Percentiles rank a stretch among this genome's conserved stretches.
These are phyloP conservation scores for Theretra japonica DNA, from an alignment of 2,888 invertebrate genomes.

Conservation along the genomic window DNA sequence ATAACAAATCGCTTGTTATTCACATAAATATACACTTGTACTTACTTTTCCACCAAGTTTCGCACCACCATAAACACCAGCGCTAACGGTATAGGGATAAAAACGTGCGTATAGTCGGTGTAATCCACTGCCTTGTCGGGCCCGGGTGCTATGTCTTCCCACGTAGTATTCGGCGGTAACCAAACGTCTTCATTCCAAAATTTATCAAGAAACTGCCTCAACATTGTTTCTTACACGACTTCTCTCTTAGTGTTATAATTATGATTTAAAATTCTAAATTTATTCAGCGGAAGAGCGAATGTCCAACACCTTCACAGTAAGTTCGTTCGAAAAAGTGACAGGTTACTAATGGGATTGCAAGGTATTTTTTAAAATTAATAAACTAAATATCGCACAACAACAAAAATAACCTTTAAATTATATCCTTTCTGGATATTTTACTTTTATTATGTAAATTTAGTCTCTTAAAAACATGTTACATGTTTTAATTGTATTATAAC, in stretches of 20 bases:
- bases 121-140: slow-evolving; percentile 89
- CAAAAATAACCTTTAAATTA: too few species aligned
- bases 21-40: slow-evolving; percentile 44
- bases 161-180: slow-evolving; percentile 96
- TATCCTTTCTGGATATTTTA: too few species aligned
- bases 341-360: neutral
- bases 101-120: slow-evolving; percentile 92
- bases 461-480: too few species aligned
- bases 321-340: slow-evolving; percentile 7
- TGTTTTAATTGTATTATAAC: too few species aligned
- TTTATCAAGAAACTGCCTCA: slow-evolving; percentile 73
- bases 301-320: neutral
- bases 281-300: neutral
- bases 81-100: slow-evolving; percentile 93
- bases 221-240: slow-evolving; percentile 54
- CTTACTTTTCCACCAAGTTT: slow-evolving; percentile 94
- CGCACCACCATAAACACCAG: slow-evolving; percentile 90
- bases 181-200: slow-evolving; percentile 95
- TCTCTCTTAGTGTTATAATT: neutral
- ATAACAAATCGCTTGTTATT: slow-evolving; percentile 32
- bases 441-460: too few species aligned
- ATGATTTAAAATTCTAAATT: slow-evolving; percentile 6
- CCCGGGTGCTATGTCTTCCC: slow-evolving; percentile 93
- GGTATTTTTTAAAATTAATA: too few species aligned
- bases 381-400: too few species aligned